Evolutionary conservation across 2,888 invertebrate genomes (phyloP).

Genomic region (Xanthia icteritia): DNA sequence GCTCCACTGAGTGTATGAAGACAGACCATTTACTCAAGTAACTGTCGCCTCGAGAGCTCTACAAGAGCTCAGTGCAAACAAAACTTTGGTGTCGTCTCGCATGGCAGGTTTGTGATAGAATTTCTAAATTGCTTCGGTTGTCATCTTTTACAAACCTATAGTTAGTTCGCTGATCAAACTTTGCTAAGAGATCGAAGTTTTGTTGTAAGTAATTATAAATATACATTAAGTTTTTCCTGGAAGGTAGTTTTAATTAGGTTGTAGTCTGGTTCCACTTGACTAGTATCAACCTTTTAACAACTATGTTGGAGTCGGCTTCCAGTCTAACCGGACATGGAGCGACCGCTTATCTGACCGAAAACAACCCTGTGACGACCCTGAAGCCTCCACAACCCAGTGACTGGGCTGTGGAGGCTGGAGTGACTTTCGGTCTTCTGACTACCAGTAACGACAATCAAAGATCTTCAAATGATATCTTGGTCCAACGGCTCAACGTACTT

Average conservation of each 20-base stretch:
- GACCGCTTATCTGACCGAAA: no score
- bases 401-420: no score
- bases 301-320: not conserved
- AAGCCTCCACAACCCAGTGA: not conserved
- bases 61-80: conserved; percentile 63
- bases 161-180: conserved; percentile 11
- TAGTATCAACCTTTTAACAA: not conserved
- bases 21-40: conserved; percentile 51
- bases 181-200: conserved; percentile 17
- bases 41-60: conserved; percentile 58
- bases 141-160: conserved; percentile 11
- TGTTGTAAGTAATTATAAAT: conserved; percentile 31
- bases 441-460: not conserved
- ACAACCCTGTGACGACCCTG: no score
- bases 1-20: conserved; percentile 1
- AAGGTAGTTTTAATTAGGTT: not conserved
- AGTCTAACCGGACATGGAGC: not conserved
- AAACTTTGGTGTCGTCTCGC: conserved; percentile 52
- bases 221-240: not conserved
- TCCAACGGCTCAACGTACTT: not conserved
- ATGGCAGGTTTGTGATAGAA: conserved; percentile 53
- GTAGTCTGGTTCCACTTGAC: not conserved
- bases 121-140: conserved; percentile 54
- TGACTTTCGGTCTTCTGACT: not conserved
- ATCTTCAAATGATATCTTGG: not conserved